phyloP scores from a whole-genome alignment of 1,140 invertebrate species.

The Diploscapter pachys region DNA sequence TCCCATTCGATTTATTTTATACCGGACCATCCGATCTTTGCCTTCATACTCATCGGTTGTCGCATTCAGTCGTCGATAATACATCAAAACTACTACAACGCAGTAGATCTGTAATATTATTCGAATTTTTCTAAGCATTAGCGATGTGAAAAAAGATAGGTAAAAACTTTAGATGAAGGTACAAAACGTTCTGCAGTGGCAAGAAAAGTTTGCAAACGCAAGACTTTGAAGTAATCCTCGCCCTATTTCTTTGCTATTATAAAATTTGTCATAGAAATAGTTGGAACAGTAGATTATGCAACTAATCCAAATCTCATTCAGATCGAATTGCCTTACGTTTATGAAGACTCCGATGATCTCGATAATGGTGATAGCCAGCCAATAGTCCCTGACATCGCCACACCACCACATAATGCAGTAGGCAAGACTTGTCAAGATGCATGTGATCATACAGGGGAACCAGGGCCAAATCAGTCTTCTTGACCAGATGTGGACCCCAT shows the following conservation, averaged over 20 bases:
- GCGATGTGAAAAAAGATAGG: too few relatives aligned
- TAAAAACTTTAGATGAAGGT: neutral
- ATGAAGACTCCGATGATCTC: conserved; percentile 55
- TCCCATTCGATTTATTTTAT: conserved; percentile 8
- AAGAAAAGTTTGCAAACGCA: neutral
- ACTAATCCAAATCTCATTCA: too few relatives aligned
- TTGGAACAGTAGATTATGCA: too few relatives aligned
- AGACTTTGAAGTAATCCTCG: neutral
- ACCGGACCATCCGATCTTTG: conserved; percentile 24
- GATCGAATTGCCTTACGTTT: conserved; percentile 41
- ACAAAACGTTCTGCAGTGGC: neutral
- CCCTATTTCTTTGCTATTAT: neutral
- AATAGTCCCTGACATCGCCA: conserved; percentile 56
- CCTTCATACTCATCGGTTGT: conserved; percentile 48
- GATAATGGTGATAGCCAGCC: conserved; percentile 55
- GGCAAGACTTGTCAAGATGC: conserved; percentile 53
- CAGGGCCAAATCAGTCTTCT: conserved; percentile 52
- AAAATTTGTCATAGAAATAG: neutral
- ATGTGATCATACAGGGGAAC: conserved; percentile 51
- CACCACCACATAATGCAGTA: conserved; percentile 54
- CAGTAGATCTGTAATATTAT: conserved; percentile 47
- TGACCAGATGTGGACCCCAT: conserved; percentile 56
- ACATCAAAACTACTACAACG: conserved; percentile 50
- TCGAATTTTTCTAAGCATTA: too few relatives aligned
- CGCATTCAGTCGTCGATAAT: conserved; percentile 45